These are phyloP conservation scores for Bombus huntii DNA, from an alignment of 1,140 invertebrate species.

Conservation along the genomic window DNA sequence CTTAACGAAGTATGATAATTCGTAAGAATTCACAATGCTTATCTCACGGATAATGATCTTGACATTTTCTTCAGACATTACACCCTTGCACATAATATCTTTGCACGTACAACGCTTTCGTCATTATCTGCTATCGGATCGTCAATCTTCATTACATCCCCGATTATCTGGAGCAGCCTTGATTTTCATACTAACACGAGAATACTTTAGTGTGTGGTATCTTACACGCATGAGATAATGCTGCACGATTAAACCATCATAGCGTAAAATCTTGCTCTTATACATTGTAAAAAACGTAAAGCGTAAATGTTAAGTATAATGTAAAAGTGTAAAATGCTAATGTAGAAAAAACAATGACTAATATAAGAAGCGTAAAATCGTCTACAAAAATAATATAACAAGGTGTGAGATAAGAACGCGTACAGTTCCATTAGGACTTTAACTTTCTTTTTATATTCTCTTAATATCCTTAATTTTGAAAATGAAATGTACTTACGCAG, in stretches of 20 bases:
- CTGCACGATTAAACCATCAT: not conserved
- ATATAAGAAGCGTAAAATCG: not conserved
- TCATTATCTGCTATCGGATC: conserved; percentile 37
- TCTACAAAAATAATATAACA: too few species aligned
- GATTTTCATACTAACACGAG: conserved; percentile 23
- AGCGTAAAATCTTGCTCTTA: not conserved
- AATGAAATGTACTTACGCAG: too few species aligned
- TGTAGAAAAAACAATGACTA: not conserved
- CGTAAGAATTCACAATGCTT: not conserved
- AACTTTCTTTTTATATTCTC: too few species aligned
- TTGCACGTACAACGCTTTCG: not conserved
- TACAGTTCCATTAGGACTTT: too few species aligned
- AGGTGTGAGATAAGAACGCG: too few species aligned
- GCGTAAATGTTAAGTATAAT: not conserved
- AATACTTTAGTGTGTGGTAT: too few species aligned
- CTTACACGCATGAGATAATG: not conserved
- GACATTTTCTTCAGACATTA: conserved; percentile 17
- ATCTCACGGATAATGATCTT: conserved; percentile 17
- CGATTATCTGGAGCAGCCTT: conserved; percentile 24
- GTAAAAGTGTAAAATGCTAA: not conserved
- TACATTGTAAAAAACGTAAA: not conserved
- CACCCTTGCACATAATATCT: not conserved
- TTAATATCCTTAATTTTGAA: too few species aligned
- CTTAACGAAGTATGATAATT: conserved; percentile 22
- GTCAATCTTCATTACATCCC: conserved; percentile 35